phyloP scores from a whole-genome alignment of 2,113 vertebrate genomes.

The Myiozetetes cayanensis region DNA sequence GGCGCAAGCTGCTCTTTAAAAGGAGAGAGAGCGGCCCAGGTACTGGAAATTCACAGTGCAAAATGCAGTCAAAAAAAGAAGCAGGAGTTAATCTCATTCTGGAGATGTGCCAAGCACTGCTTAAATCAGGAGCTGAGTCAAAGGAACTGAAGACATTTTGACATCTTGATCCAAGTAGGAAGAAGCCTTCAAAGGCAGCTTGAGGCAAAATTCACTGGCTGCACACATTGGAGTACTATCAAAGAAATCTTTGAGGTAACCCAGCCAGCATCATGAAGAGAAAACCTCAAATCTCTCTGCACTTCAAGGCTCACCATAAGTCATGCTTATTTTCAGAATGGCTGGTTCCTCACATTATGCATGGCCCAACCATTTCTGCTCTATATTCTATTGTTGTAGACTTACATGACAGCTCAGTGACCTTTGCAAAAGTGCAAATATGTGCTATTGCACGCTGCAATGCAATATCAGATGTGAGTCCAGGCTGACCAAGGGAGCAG shows the following conservation, averaged over 20 bases:
- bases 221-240: constrained; percentile 43
- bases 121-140: constrained; percentile 54
- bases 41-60: background rate
- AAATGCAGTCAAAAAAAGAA: background rate
- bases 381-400: background rate
- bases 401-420: background rate
- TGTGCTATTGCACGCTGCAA: background rate
- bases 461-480: background rate
- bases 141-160: constrained; percentile 56
- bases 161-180: constrained; percentile 69
- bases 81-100: constrained; percentile 32
- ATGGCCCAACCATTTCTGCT: background rate
- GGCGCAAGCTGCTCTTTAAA: background rate
- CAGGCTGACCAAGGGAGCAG: background rate
- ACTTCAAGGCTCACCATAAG: constrained; percentile 23
- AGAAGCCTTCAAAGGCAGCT: constrained; percentile 58
- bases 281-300: constrained; percentile 41
- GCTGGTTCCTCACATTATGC: background rate
- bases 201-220: constrained; percentile 50
- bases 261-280: constrained; percentile 8
- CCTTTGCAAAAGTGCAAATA: background rate
- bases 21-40: background rate
- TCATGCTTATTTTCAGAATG: constrained; percentile 21
- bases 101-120: background rate
- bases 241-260: constrained; percentile 60